Evolutionary conservation across 1,140 invertebrate species (phyloP).

Genomic region (Achroia grisella): DNA sequence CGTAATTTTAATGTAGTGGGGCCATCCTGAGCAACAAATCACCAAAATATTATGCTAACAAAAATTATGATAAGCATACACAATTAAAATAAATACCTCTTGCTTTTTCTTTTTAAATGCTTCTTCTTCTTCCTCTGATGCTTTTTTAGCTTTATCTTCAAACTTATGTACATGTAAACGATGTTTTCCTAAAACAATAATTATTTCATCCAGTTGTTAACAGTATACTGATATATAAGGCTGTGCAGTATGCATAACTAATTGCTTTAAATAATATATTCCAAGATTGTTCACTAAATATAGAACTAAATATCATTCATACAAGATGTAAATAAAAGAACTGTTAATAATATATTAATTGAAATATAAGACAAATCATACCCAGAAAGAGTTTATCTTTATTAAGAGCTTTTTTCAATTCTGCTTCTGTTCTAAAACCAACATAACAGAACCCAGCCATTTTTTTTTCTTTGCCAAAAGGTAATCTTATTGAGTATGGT

Average conservation of each 20-base stretch:
- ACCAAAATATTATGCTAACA: no score
- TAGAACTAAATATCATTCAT: no score
- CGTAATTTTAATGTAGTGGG: no score
- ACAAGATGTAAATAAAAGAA: not conserved
- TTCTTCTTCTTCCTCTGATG: slow-evolving; percentile 50
- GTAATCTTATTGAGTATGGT: slow-evolving; percentile 85
- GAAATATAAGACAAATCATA: slow-evolving; percentile 49
- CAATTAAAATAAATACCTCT: slow-evolving; percentile 70
- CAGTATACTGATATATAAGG: not conserved
- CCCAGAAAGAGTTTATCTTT: slow-evolving; percentile 92
- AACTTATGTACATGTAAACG: slow-evolving; percentile 79
- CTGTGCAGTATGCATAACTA: no score
- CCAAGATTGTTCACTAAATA: no score
- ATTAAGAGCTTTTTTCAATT: slow-evolving; percentile 85
- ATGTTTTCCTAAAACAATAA: slow-evolving; percentile 74
- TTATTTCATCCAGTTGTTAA: not conserved
- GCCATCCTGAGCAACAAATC: no score
- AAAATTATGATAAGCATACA: not conserved
- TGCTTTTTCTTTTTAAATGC: slow-evolving; percentile 76
- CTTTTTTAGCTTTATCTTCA: slow-evolving; percentile 71
- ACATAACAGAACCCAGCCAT: slow-evolving; percentile 92
- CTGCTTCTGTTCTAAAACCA: slow-evolving; percentile 88
- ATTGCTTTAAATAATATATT: no score
- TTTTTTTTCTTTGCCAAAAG: slow-evolving; percentile 74
- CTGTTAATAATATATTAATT: slow-evolving; percentile 7